These are phyloP conservation scores for Colius striatus DNA, from an alignment of 2,113 vertebrate genomes.

Conservation along the genomic window DNA sequence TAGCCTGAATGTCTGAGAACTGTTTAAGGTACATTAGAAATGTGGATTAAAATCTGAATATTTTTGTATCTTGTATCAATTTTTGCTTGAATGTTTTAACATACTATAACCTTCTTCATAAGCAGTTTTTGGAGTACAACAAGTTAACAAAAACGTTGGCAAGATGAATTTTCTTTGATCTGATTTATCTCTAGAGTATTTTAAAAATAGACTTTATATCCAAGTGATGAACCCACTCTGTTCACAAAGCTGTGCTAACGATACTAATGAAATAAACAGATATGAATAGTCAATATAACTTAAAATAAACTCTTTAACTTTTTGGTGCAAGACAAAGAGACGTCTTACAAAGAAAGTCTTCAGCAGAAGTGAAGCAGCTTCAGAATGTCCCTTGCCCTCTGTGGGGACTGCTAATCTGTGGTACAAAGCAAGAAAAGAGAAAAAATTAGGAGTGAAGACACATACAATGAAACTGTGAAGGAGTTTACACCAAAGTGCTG, in stretches of 20 bases:
- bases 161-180: constrained; percentile 30
- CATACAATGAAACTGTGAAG: rapidly evolving
- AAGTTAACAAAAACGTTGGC: neutral
- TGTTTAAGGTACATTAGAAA: constrained; percentile 9
- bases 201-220: constrained; percentile 24
- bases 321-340: neutral
- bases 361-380: neutral
- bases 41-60: neutral
- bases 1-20: constrained; percentile 10
- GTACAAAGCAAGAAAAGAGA: neutral
- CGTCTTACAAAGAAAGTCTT: neutral
- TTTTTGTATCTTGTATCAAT: neutral
- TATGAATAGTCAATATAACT: constrained; percentile 4
- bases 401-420: neutral
- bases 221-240: neutral
- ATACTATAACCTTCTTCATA: neutral
- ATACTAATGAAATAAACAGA: constrained; percentile 3
- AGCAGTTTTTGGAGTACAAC: neutral
- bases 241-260: neutral
- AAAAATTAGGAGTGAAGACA: neutral
- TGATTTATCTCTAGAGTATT: constrained; percentile 4
- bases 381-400: neutral
- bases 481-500: neutral
- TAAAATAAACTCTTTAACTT: constrained; percentile 18
- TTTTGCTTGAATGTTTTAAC: neutral